phyloP scores from a whole-genome alignment of 2,113 vertebrate species.

The Bambusicola thoracicus region DNA sequence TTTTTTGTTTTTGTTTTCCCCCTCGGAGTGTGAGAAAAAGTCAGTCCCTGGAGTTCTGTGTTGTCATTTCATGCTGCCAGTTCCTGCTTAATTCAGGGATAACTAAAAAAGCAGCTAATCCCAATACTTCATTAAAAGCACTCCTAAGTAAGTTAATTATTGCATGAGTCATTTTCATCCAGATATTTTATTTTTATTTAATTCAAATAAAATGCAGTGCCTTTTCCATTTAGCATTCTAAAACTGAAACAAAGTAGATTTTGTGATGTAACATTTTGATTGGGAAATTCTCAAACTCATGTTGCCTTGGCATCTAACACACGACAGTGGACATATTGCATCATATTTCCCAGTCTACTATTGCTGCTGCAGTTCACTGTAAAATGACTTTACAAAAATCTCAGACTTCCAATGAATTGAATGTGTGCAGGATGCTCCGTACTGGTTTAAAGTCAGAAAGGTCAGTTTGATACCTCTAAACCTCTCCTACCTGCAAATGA shows the following conservation, averaged over 20 bases:
- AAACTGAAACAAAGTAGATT: not conserved
- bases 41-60: not conserved
- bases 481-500: not conserved
- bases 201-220: not conserved
- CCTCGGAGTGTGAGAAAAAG: not conserved
- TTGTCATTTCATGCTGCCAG: not conserved
- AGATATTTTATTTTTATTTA: constrained; percentile 12
- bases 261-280: not conserved
- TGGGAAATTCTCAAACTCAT: not conserved
- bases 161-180: not conserved
- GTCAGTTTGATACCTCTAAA: not conserved
- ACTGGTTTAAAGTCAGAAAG: not conserved
- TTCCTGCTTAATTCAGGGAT: not conserved
- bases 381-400: not conserved
- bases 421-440: not conserved
- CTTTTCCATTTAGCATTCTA: not conserved
- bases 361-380: not conserved
- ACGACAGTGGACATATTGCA: not conserved
- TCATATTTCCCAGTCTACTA: not conserved
- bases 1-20: too few relatives aligned
- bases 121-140: not conserved
- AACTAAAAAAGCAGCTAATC: not conserved
- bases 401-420: not conserved
- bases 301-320: not conserved
- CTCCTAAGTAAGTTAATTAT: not conserved